Base-by-base conservation (phyloP, 2,797 vertebrate genomes). In the Perodicticus potto region DNA sequence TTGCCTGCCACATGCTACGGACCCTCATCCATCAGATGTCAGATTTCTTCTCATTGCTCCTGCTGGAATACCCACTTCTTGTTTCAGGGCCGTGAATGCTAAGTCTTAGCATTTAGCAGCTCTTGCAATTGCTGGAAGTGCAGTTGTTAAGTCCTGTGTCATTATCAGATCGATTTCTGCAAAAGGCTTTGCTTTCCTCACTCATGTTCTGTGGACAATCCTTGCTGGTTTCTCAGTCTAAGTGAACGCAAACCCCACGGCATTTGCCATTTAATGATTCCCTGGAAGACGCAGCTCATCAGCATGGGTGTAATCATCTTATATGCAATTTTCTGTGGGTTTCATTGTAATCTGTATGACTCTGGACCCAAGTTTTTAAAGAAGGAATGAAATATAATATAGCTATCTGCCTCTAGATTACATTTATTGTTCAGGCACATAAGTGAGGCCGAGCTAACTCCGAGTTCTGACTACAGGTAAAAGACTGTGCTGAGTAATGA, bases 321-420 rank as follows among this genome's bases (percentile, higher is more conserved):
- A 40, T 61, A 61, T 63, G 7, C 12, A 45, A 3, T 49, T 87
- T 91, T 82, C 74, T 77, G 29, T 88, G 83, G 78, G 29, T 82
- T 94, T 84, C 40, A 32, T 76, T 85, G 12, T 1, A 70, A 29
- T 34, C 40, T 78, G 0, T 29, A 9, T 73, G 57, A 85, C 40
- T 77, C 91, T 94, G 67, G 76, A 67, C 13, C 76, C 65, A 40
- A 84, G 9, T 12, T 90, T 72, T 19, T 17, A 96, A 34, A 93
- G 67, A 80, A 85, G 85, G 37, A 65, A 72, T 74, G n/a, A 76
- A 93, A 49, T 13, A 49, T 0, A 29, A 74, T 40, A 69, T 12
- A 61, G 32, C 32, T 40, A 11, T 59, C 63, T 55, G 4, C 13
- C 34, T 17, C 53, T 70, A 70, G 32, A 25, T 32, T 25, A 49